phyloP scores from a whole-genome alignment of 2,113 vertebrate genomes.

The Nyctereutes procyonoides region DNA sequence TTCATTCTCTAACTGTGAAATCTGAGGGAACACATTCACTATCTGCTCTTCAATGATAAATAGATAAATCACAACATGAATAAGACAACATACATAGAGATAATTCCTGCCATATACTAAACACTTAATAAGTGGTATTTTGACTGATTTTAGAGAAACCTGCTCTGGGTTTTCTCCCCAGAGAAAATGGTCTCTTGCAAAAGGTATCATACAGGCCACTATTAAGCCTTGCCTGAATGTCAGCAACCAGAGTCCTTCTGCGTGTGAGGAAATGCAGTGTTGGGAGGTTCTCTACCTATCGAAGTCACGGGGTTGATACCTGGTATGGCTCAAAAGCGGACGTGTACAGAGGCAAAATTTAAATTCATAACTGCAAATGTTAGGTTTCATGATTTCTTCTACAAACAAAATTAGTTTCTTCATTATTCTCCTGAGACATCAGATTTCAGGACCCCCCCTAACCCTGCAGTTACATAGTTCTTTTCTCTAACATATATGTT shows the following conservation, averaged over 20 bases:
- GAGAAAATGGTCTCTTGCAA: rapidly evolving
- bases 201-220: rapidly evolving
- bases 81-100: neutral
- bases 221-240: rapidly evolving
- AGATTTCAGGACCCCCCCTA: neutral
- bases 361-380: slow-evolving; percentile 36
- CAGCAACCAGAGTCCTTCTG: neutral
- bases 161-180: neutral
- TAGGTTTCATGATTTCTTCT: neutral
- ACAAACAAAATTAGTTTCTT: neutral
- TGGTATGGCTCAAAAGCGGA: neutral
- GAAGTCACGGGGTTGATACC: neutral
- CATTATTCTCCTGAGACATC: neutral
- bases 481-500: neutral
- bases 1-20: neutral
- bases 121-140: too few species aligned
- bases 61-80: neutral
- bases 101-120: neutral
- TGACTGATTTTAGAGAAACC: neutral
- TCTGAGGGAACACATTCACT: neutral
- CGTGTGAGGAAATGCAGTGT: neutral
- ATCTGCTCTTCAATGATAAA: neutral
- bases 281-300: rapidly evolving
- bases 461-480: rapidly evolving
- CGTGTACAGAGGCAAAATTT: neutral